phyloP scores from a whole-genome alignment of 2,797 vertebrate species.

The Enteromius trimaculatus region DNA sequence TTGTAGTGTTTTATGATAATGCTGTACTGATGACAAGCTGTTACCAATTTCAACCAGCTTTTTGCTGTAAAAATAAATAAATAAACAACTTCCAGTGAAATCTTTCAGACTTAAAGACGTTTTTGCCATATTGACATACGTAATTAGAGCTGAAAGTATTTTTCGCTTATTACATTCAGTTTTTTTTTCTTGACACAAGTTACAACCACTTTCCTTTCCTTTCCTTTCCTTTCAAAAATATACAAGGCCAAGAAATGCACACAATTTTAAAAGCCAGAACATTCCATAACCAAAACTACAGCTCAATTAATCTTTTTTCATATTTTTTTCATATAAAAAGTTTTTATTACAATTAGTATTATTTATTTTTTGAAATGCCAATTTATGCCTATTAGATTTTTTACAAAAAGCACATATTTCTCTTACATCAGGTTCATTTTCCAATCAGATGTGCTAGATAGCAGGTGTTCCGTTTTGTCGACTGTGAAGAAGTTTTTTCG shows the following conservation, averaged over 20 bases:
- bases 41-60: not conserved
- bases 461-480: slow-evolving; percentile 46
- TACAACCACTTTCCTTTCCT: not conserved
- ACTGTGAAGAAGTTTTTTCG: slow-evolving; percentile 35
- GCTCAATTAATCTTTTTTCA: not conserved
- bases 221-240: not conserved
- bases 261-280: not conserved
- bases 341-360: not conserved
- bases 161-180: not conserved
- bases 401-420: not conserved
- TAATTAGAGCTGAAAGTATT: not conserved
- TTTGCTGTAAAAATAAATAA: not conserved
- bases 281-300: not conserved
- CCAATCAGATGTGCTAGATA: slow-evolving; percentile 1
- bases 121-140: not conserved
- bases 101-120: not conserved
- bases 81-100: not conserved
- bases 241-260: not conserved
- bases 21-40: not conserved
- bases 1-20: not conserved
- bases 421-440: slow-evolving; percentile 20
- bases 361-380: not conserved
- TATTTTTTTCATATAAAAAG: not conserved
- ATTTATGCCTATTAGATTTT: not conserved
- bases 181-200: not conserved